Conservation (phyloP, 2,797 vertebrate species). For the Australoheros facetus region DNA sequence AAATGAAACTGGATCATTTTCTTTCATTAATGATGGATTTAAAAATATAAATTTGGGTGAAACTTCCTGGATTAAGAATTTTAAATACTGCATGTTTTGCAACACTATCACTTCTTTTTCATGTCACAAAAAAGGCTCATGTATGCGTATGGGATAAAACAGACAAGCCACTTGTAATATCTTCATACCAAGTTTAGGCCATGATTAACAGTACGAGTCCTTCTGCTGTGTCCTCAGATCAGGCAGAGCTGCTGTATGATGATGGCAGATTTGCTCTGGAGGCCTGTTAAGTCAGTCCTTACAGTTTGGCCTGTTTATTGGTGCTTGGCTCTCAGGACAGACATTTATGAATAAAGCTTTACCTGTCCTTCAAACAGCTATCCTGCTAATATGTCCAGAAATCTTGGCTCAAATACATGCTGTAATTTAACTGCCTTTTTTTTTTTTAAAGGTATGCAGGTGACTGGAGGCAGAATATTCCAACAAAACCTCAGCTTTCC, state of each 20-base stretch:
- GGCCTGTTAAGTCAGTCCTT: background rate
- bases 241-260: background rate
- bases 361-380: background rate
- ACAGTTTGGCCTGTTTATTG: background rate
- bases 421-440: rapidly evolving
- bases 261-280: too few species aligned
- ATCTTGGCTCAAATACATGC: rapidly evolving
- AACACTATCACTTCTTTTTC: rapidly evolving
- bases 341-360: background rate
- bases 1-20: background rate
- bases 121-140: too few species aligned
- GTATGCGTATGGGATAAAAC: background rate
- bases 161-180: background rate
- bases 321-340: background rate
- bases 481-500: rapidly evolving
- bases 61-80: background rate
- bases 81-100: background rate
- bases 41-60: background rate
- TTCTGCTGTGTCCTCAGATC: rapidly evolving
- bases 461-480: background rate
- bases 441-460: too few species aligned
- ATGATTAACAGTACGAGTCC: too few species aligned
- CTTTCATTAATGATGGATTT: background rate
- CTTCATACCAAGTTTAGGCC: rapidly evolving
- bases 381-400: background rate